phyloP scores from a whole-genome alignment of 2,797 vertebrate species.

The Acanthornis magna region DNA sequence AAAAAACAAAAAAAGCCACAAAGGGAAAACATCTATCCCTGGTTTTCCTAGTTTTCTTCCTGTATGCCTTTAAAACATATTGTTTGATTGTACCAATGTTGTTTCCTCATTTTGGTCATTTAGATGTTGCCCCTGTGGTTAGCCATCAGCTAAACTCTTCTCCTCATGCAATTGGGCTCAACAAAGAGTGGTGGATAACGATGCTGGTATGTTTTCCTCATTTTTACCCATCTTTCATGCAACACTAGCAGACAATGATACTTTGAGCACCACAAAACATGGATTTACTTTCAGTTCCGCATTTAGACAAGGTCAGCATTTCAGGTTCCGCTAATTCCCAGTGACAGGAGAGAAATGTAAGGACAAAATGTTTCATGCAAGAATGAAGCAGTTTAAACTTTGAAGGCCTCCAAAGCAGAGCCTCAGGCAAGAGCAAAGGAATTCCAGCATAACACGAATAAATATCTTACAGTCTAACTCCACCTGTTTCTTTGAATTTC shows the following conservation, averaged over 20 bases:
- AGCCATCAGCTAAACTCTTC: not conserved
- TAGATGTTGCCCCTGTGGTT: not conserved
- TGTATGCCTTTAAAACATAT: not conserved
- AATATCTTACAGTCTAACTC: not conserved
- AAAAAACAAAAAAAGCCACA: too few species aligned
- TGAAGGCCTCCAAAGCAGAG: not conserved
- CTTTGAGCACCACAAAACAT: not conserved
- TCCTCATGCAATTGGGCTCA: not conserved
- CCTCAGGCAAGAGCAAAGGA: not conserved
- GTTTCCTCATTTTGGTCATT: not conserved
- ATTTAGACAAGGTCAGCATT: not conserved
- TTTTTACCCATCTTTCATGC: not conserved
- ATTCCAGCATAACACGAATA: not conserved
- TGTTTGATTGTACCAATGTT: not conserved
- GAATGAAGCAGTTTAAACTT: not conserved
- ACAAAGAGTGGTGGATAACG: not conserved
- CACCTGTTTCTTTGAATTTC: constrained; percentile 2
- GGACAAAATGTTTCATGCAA: not conserved
- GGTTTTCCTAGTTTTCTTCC: not conserved
- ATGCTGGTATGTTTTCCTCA: not conserved
- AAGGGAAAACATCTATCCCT: not conserved
- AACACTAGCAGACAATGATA: not conserved
- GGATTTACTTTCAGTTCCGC: not conserved
- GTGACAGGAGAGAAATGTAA: not conserved
- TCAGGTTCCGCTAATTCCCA: not conserved